Conservation (phyloP, 2,888 invertebrate genomes). For the Chirona hameri region DNA sequence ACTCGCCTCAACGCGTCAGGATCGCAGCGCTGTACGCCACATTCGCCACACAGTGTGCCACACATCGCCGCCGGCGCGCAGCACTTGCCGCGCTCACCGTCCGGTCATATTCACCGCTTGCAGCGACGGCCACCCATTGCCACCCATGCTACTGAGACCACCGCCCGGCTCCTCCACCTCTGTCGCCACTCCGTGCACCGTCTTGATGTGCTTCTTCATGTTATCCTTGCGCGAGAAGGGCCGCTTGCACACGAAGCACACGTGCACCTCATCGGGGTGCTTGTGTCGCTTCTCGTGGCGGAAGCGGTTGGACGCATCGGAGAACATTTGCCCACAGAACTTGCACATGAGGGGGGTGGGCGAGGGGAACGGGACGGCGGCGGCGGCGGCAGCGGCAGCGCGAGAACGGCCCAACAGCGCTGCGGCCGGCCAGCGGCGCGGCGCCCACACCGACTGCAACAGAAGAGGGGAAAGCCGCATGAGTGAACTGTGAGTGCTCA, state of each 20-base stretch:
- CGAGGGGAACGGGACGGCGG: background rate
- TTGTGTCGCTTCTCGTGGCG: constrained; percentile 30
- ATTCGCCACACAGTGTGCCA: background rate
- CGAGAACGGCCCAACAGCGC: background rate
- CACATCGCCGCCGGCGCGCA: background rate
- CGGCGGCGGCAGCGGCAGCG: background rate
- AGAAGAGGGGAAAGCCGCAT: background rate
- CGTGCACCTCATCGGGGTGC: constrained; percentile 27
- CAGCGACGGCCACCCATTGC: constrained; percentile 23
- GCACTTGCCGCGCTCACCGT: background rate
- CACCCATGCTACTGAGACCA: background rate
- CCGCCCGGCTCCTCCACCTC: background rate
- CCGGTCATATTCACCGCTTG: constrained; percentile 22
- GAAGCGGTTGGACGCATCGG: constrained; percentile 27
- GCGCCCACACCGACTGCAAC: background rate
- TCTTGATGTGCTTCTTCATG: constrained; percentile 30
- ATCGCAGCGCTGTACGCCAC: background rate
- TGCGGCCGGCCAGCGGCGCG: background rate
- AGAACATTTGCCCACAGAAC: constrained; percentile 30
- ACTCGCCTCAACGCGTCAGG: background rate
- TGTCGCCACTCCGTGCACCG: constrained; percentile 7
- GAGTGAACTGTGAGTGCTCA: constrained; percentile 1
- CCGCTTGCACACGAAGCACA: constrained; percentile 30
- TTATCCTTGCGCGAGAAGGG: constrained; percentile 30
- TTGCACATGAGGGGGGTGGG: constrained; percentile 31